Base-by-base conservation (phyloP, 2,888 invertebrate genomes). In the Melanchra persicariae region DNA sequence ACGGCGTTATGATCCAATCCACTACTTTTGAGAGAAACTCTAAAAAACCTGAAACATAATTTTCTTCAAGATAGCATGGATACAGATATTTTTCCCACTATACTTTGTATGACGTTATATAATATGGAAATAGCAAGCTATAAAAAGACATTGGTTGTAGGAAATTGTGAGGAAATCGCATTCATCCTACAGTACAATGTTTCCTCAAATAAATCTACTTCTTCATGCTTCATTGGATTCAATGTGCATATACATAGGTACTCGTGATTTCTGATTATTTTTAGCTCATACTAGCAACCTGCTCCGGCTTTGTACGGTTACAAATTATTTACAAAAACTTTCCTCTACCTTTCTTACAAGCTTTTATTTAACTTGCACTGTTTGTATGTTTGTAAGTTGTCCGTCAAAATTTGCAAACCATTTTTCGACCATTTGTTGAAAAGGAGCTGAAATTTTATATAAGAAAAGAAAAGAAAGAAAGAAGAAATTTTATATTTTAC, bases 81-180 rank as follows among this genome's bases (percentile, higher is more conserved):
- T 22, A 47, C 12, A 5, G n/a, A n/a, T n/a, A n/a, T n/a, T 37
- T 52, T 37, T 45, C 26, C 15, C 24, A 40, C 6, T 47, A 24
- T 3, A 26, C 34, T 30, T 47, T 15, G 15, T 10, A 37, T 45
- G 34, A 26, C 9, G 17, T 49, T 43, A 59, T 7, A 54, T 52
- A 43, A 55, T 61, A 51, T 45, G 60, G 76, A 74, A 49, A 75
- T 75, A 49, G 12, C 45, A 30, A n/a, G n/a, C 7, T 17, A 51
- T 57, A 74, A 76, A 76, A 74, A 74, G 43, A 26, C 61, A 74
- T 76, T 51, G 43, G 45, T 69, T 19, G 40, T 68, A 58, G 77
- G 77, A 74, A 77, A 76, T 74, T 74, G 40, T 61, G 30, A 47
- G 61, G 61, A 62, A 76, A 76, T 69, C 40, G 57, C 10, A 34